Evolutionary conservation across 2,888 invertebrate species (phyloP).

Genomic region (Cecidostiba fungosa): DNA sequence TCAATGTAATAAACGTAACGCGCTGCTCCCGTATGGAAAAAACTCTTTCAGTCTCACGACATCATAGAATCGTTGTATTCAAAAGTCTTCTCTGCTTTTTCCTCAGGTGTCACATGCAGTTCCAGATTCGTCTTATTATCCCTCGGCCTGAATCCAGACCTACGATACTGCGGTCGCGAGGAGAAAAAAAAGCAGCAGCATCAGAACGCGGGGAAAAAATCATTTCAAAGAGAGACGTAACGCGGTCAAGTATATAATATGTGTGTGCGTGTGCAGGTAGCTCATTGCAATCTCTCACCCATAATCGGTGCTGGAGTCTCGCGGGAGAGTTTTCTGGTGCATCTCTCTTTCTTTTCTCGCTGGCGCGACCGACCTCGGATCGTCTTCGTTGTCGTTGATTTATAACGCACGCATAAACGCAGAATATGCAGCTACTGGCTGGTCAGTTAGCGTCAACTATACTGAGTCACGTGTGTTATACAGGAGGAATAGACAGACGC

Average conservation of each 20-base stretch:
- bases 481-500: slow-evolving; percentile 2
- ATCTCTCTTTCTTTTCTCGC: slow-evolving; percentile 10
- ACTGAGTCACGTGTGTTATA: slow-evolving; percentile 17
- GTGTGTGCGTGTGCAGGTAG: not conserved
- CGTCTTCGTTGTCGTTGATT: slow-evolving; percentile 39
- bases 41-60: not conserved
- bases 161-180: slow-evolving; percentile 17
- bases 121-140: slow-evolving; percentile 29
- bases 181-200: not conserved
- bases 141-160: slow-evolving; percentile 19
- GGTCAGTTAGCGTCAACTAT: not conserved
- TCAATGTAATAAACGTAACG: not conserved
- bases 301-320: slow-evolving; percentile 29
- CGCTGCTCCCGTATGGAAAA: not conserved
- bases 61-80: not conserved
- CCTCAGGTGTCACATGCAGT: not conserved
- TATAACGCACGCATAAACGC: slow-evolving; percentile 28
- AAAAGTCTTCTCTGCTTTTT: not conserved
- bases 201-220: not conserved
- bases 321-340: slow-evolving; percentile 44
- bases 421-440: not conserved
- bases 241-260: slow-evolving; percentile 59
- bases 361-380: slow-evolving; percentile 14
- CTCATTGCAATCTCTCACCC: slow-evolving; percentile 31
- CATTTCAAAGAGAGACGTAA: slow-evolving; percentile 28